Conservation (phyloP, 2,888 invertebrate species). For the Ormyrus pomaceus region DNA sequence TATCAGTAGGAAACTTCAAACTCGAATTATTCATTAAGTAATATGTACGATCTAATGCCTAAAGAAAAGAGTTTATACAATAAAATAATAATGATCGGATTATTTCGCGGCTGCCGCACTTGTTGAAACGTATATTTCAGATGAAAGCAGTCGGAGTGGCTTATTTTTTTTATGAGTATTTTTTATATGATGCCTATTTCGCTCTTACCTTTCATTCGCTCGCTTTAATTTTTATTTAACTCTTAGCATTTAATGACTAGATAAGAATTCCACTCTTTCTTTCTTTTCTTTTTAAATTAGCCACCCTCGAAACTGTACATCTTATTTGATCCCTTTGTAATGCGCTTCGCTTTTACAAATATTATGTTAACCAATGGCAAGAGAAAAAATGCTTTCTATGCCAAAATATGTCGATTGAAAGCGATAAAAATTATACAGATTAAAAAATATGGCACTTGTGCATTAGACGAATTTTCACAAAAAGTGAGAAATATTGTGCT, state of each 20-base stretch:
- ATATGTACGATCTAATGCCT: no score
- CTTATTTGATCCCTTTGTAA: slow-evolving; percentile 71
- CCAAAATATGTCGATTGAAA: slow-evolving; percentile 38
- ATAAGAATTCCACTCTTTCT: slow-evolving; percentile 63
- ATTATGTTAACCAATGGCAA: background rate
- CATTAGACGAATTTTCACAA: no score
- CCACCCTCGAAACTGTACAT: slow-evolving; percentile 68
- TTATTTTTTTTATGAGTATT: slow-evolving; percentile 63
- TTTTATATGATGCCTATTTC: background rate
- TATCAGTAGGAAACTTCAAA: background rate
- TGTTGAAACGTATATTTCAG: slow-evolving; percentile 44
- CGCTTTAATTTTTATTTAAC: slow-evolving; percentile 57
- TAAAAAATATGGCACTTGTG: background rate
- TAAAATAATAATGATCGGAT: background rate
- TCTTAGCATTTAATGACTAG: slow-evolving; percentile 73
- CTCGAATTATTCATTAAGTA: background rate
- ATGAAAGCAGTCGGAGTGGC: slow-evolving; percentile 70
- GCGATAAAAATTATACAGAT: background rate
- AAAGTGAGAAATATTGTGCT: no score
- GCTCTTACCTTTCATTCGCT: background rate
- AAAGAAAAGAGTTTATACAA: no score
- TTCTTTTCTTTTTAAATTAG: slow-evolving; percentile 56
- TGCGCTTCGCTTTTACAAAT: slow-evolving; percentile 12
- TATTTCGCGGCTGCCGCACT: slow-evolving; percentile 23
- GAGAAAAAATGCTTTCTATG: slow-evolving; percentile 27